Base-by-base conservation (phyloP, 2,113 vertebrate species). In the Crotalus tigris region DNA sequence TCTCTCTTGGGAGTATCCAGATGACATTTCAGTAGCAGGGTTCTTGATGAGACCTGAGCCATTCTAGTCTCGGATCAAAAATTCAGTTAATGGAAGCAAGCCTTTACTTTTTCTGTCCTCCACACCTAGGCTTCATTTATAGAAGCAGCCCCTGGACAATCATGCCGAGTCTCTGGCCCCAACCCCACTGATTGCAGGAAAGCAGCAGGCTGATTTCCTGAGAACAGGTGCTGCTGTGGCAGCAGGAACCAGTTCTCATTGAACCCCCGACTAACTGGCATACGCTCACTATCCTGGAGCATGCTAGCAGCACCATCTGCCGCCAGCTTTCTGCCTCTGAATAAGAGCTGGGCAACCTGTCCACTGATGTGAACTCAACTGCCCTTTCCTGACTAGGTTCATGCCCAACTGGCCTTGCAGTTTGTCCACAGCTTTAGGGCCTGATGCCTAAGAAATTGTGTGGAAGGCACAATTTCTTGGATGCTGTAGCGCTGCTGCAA, bases 211-310 rank as follows among this genome's bases (percentile, higher is more conserved):
- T 24, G 57, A 85, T 90, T 93, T 90, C 92, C 92, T 90, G 75
- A 81, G 55, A 93, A 93, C 92, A 93, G 92, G 92, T 93, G 92
- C 64, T 92, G 69, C 39, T 85, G 19, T 90, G 92, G 88, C 69
- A 92, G 91, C 44, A 53, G 86, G 92, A 90, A 92, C 69, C 81
- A 11, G 17, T 44, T 64, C 55, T 93, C 88, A 44, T 33, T 53
- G 55, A 89, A 90, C 54, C 55, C 61, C 88, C 46, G 7, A 59
- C 75, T 90, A 33, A 46, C 55, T 90, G 54, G 92, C 88, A 93
- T 44, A 49, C 17, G 55, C 23, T 89, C n/a, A 19, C 21, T 90
- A 49, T 33, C 75, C 88, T 39, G 88, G 29, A 89, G 59, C 88
- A 86, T n/a, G 55, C 69, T 57, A 58, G 54, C 69, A 61, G 88